Evolutionary conservation across 2,888 invertebrate species (phyloP), one percentile per base, ranked within the genome.

Genomic region (Tillus elongatus): DNA sequence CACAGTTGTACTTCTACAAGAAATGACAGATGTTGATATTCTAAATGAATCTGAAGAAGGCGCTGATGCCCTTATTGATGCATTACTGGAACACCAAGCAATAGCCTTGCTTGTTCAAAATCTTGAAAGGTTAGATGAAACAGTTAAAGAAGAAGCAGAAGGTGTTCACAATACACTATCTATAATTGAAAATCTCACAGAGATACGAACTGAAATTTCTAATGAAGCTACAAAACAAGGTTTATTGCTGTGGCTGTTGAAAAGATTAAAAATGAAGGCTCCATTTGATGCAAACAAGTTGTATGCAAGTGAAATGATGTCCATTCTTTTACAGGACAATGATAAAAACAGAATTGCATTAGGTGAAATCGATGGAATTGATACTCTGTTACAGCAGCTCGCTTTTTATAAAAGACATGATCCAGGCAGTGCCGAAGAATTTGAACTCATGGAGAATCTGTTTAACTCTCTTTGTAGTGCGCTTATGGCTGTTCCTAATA

Each of bases 361-460:
- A 13, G 95, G 96, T n/a, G 88, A 90, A 54, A 63, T 91, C 29
- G 96, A 97, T 59, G 95, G 95, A 2, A 95, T 97, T 53, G 98
- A 99, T 70, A 85, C 92, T 19, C 67, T 98, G 30, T 70, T 98
- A 6, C 95, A 96, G 65, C 97, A 95, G 60, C 69, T 96, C 44
- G 93, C 95, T 50, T 83, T 83, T 55, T 96, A 92, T 68, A 96
- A 96, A 66, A 73, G 92, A 10, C 92, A 95, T 58, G 95, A 96
- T 68, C 96, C 96, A 0, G 72, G 73, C 35, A 81, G 82, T 36
- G 79, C 82, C 2, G 97, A 97, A 64, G 98, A 99, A 63, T 84
- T 89, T 54, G 98, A 98, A 66, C 84, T 91, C 56, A 97, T 98
- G 97, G 97, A 98, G 67, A 98, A 98, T 67, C 72, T 99, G 49